Evolutionary conservation across 2,888 invertebrate species (phyloP).

Genomic region (Scaptomyza polygonia): DNA sequence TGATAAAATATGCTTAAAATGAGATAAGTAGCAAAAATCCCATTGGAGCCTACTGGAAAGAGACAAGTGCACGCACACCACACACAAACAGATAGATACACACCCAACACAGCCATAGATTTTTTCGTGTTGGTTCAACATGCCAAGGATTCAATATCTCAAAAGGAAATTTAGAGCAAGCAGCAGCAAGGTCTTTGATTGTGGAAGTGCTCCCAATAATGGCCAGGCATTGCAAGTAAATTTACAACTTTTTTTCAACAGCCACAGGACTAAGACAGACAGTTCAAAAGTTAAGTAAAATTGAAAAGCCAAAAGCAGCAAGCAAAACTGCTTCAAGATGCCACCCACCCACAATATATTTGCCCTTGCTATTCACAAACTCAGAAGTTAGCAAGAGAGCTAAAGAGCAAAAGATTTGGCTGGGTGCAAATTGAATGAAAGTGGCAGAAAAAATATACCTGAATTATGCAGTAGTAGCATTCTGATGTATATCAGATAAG

Average conservation of each 20-base stretch:
- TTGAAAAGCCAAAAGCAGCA: constrained; percentile 12
- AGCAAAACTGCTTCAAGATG: constrained; percentile 5
- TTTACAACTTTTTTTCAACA: constrained; percentile 59
- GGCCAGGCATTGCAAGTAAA: constrained; percentile 55
- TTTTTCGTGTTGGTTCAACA: constrained; percentile 6
- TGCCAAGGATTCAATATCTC: constrained; percentile 78
- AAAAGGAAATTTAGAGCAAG: constrained; percentile 73
- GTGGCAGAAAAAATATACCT: constrained; percentile 78
- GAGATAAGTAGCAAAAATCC: constrained; percentile 77
- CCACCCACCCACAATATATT: too few species aligned
- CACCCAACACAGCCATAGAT: constrained; percentile 39
- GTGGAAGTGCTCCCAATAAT: constrained; percentile 18
- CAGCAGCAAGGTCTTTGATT: constrained; percentile 7
- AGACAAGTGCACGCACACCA: constrained; percentile 20
- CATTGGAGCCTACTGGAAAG: constrained; percentile 57
- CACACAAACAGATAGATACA: not conserved
- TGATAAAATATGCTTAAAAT: constrained; percentile 81
- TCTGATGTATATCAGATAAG: constrained; percentile 78
- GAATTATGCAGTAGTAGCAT: constrained; percentile 77
- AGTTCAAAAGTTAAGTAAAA: constrained; percentile 15
- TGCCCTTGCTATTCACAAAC: constrained; percentile 18
- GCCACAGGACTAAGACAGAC: constrained; percentile 33
- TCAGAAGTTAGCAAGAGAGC: constrained; percentile 23
- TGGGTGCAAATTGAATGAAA: constrained; percentile 81
- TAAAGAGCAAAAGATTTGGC: constrained; percentile 57